Evolutionary conservation across 2,888 invertebrate genomes (phyloP).

Genomic region (Melikaiella ostensackeni): DNA sequence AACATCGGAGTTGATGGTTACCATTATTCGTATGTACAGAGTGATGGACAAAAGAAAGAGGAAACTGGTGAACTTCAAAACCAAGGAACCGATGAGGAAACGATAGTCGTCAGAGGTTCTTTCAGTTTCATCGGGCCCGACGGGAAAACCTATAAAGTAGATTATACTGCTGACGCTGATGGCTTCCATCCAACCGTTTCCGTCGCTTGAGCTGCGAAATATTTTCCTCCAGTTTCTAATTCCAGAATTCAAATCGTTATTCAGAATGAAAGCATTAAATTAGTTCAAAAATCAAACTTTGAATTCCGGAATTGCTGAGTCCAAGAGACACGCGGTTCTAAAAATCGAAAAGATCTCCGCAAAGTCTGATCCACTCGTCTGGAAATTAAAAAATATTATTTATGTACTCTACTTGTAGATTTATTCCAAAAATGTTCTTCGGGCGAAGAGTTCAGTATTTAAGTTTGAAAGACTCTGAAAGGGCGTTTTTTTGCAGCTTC

Average conservation of each 20-base stretch:
- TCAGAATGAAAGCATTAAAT: neutral
- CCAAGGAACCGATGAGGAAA: slow-evolving; percentile 73
- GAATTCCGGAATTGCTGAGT: slow-evolving; percentile 5
- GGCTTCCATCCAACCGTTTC: slow-evolving; percentile 73
- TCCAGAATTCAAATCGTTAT: neutral
- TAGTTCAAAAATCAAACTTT: neutral
- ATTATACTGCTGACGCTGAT: slow-evolving; percentile 73
- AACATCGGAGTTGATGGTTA: slow-evolving; percentile 74
- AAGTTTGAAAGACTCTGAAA: neutral
- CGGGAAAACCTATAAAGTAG: slow-evolving; percentile 73
- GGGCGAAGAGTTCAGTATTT: neutral
- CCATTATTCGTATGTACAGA: slow-evolving; percentile 74
- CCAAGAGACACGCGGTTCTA: neutral
- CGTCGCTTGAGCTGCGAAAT: slow-evolving; percentile 56
- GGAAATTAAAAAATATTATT: slow-evolving; percentile 28
- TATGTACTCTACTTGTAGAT: slow-evolving; percentile 13
- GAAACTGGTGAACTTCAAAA: slow-evolving; percentile 73
- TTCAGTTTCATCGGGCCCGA: slow-evolving; percentile 70
- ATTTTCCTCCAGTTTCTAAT: neutral
- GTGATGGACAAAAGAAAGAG: slow-evolving; percentile 74
- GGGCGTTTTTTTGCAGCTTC: neutral
- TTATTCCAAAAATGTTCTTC: slow-evolving; percentile 3
- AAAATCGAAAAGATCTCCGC: slow-evolving; percentile 24
- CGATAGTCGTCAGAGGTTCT: slow-evolving; percentile 70
- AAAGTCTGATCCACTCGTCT: slow-evolving; percentile 35